These are phyloP conservation scores for Oligia latruncula DNA, from an alignment of 2,888 invertebrate genomes.

Conservation along the genomic window DNA sequence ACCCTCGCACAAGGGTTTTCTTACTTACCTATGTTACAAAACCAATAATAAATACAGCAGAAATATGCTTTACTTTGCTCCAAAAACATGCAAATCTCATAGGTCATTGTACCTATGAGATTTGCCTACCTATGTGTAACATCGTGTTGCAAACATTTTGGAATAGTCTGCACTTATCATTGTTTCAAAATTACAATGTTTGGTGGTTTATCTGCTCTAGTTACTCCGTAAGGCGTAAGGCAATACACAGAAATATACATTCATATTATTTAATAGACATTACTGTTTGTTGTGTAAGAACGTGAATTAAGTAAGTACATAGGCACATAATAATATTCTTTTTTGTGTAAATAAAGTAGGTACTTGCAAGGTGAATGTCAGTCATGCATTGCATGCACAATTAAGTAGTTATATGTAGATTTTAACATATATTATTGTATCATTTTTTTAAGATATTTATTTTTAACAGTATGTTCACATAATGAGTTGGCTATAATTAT, in stretches of 20 bases:
- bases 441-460: no score
- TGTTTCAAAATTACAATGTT: slow-evolving; percentile 22
- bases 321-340: background rate
- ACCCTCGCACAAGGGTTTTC: no score
- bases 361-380: slow-evolving; percentile 23
- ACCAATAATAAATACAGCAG: background rate
- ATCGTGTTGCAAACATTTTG: slow-evolving; percentile 9
- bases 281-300: slow-evolving; percentile 21
- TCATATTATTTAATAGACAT: slow-evolving; percentile 32
- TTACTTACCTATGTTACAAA: background rate
- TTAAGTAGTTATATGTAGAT: background rate
- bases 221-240: slow-evolving; percentile 22
- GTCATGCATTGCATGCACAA: background rate
- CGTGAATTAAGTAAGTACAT: slow-evolving; percentile 1
- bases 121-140: background rate
- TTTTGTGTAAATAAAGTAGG: background rate
- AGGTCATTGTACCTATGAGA: background rate
- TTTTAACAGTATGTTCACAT: no score
- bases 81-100: background rate
- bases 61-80: background rate
- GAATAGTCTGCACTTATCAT: background rate
- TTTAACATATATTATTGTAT: background rate
- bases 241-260: slow-evolving; percentile 20
- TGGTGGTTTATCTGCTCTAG: slow-evolving; percentile 40
- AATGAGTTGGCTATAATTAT: no score